A percentile compares a stretch with the other conserved stretches of the same genome.
These are phyloP conservation scores for Drosophila lacertosa DNA, from an alignment of 1,140 invertebrate species.

Conservation along the genomic window DNA sequence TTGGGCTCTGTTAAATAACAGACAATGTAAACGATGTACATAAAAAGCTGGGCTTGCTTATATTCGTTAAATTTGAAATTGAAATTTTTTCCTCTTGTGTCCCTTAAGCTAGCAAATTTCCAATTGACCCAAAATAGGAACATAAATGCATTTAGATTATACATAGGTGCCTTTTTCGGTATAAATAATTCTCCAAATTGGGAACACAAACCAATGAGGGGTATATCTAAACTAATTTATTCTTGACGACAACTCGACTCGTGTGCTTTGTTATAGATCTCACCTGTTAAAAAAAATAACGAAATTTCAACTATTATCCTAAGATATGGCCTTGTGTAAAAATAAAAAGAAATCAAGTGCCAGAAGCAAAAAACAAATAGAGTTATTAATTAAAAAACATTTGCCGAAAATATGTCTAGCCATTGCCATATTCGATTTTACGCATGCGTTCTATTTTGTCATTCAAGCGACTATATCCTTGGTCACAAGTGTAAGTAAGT, in stretches of 20 bases:
- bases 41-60: neutral
- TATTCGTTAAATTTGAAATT: neutral
- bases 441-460: constrained; percentile 58
- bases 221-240: neutral
- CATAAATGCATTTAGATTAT: too few species aligned
- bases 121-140: too few species aligned
- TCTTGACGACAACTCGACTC: neutral
- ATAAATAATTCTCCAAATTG: too few species aligned
- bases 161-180: too few species aligned
- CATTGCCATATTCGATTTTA: constrained; percentile 51
- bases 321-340: constrained; percentile 41
- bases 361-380: neutral
- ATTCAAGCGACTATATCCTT: constrained; percentile 48
- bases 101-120: too few species aligned
- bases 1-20: neutral
- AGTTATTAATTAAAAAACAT: neutral
- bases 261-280: constrained; percentile 46
- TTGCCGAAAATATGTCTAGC: constrained; percentile 45
- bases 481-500: constrained; percentile 38
- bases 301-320: constrained; percentile 1
- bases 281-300: constrained; percentile 11
- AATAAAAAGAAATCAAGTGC: constrained; percentile 46
- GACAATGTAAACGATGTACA: neutral
- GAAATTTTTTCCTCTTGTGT: too few species aligned
- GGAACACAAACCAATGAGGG: neutral